Conservation (phyloP, 2,888 invertebrate species). For the Xylophagus ater region DNA sequence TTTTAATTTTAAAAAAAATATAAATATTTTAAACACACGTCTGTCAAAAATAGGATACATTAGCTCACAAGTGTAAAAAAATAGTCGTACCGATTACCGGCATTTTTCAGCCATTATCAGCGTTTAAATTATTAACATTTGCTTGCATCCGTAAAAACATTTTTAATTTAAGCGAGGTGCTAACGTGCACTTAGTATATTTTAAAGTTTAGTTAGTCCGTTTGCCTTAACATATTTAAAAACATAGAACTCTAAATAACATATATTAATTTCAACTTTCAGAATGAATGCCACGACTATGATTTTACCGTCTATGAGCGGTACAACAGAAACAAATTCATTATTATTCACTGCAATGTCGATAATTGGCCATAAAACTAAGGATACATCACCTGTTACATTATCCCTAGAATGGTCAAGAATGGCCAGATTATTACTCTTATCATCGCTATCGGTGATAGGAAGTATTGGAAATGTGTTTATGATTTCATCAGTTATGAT, state of each 20-base stretch:
- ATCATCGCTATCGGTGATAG: constrained; percentile 51
- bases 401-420: constrained; percentile 57
- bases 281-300: constrained; percentile 8
- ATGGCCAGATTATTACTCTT: constrained; percentile 53
- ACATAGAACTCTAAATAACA: neutral
- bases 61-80: too few species aligned
- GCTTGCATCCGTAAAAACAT: too few species aligned
- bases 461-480: constrained; percentile 63
- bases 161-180: too few species aligned
- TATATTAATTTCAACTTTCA: neutral
- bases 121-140: too few species aligned
- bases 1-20: too few species aligned
- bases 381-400: constrained; percentile 49
- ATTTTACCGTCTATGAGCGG: constrained; percentile 6
- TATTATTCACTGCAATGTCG: constrained; percentile 18
- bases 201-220: too few species aligned
- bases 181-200: too few species aligned
- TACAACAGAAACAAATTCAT: constrained; percentile 13
- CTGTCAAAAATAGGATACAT: too few species aligned
- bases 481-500: constrained; percentile 65
- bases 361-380: constrained; percentile 19
- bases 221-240: too few species aligned
- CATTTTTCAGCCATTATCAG: too few species aligned
- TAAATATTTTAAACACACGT: too few species aligned
- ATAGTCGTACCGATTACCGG: too few species aligned